Conservation (phyloP, 92 coral and sea anemone genomes). For the Parazoanthus swiftii region DNA sequence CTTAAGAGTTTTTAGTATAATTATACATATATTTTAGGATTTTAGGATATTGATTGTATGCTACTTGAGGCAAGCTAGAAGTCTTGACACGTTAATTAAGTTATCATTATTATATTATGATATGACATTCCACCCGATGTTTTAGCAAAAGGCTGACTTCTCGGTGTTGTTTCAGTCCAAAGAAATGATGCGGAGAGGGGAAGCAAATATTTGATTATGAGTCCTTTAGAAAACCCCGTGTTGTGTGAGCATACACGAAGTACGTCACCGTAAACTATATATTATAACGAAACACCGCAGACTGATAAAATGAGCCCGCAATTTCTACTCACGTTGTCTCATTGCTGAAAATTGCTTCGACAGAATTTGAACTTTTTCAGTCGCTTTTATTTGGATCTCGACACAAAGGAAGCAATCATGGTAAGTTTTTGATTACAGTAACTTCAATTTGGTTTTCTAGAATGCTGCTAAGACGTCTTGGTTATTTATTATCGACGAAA, state of each 20-base stretch:
- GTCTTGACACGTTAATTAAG: too few relatives aligned
- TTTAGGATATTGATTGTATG: too few relatives aligned
- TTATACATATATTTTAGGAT: too few relatives aligned
- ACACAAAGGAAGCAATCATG: constrained; percentile 6
- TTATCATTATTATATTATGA: too few relatives aligned
- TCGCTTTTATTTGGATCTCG: neutral
- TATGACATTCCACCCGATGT: too few relatives aligned
- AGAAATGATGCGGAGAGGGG: too few relatives aligned
- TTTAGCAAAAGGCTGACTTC: too few relatives aligned
- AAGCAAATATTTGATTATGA: too few relatives aligned
- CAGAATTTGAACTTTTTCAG: neutral
- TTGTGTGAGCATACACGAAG: constrained; percentile 20
- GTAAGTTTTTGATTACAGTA: neutral
- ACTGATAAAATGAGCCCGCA: constrained; percentile 16
- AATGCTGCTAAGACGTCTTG: neutral
- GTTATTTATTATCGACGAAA: neutral
- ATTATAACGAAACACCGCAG: constrained; percentile 11
- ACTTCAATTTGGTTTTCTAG: neutral
- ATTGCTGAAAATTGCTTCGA: neutral
- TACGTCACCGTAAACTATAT: neutral
- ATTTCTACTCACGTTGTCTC: neutral
- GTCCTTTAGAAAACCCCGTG: too few relatives aligned
- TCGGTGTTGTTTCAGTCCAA: too few relatives aligned
- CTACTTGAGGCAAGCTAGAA: too few relatives aligned
- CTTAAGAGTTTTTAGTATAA: too few relatives aligned